A percentile compares a stretch with the other conserved stretches of the same genome.
Conservation (phyloP, 23 tunicate genomes). For the Pegea sp. region DNA sequence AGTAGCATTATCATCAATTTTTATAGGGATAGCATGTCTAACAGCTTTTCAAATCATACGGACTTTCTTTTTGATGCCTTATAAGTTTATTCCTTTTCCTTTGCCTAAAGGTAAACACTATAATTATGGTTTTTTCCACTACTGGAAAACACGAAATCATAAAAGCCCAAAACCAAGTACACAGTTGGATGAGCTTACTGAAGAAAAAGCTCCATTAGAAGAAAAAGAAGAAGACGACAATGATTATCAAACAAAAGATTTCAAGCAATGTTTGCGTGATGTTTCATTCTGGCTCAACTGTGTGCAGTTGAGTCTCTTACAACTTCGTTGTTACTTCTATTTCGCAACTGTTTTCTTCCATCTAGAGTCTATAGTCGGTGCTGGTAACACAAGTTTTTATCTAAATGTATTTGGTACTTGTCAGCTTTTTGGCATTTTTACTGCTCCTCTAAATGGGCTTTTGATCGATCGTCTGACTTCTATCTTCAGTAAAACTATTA, state of each 20-base stretch:
- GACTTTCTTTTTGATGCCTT: constrained; percentile 50
- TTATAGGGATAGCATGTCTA: constrained; percentile 21
- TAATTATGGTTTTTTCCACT: constrained; percentile 18
- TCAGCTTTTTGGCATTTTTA: constrained; percentile 76
- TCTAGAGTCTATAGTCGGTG: constrained; percentile 11
- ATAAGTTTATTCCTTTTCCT: constrained; percentile 52
- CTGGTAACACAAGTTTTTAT: constrained; percentile 5
- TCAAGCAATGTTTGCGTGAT: constrained; percentile 8
- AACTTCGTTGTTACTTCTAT: constrained; percentile 70
- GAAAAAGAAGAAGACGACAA: background rate
- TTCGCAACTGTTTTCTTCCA: constrained; percentile 33
- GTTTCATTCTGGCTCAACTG: constrained; percentile 34
- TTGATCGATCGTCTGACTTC: constrained; percentile 35
- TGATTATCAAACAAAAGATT: background rate
- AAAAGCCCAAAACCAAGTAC: background rate
- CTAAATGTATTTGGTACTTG: constrained; percentile 60
- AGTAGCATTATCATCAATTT: constrained; percentile 17
- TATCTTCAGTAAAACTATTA: constrained; percentile 1
- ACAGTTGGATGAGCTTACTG: background rate
- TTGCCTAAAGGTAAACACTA: constrained; percentile 12
- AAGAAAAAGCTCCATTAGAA: constrained; percentile 2
- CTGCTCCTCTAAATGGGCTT: constrained; percentile 80
- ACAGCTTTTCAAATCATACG: constrained; percentile 42
- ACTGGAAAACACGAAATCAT: background rate
- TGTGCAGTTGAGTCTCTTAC: constrained; percentile 51